These are phyloP conservation scores for Prenolepis imparis DNA, from an alignment of 2,888 invertebrate species.

Conservation along the genomic window DNA sequence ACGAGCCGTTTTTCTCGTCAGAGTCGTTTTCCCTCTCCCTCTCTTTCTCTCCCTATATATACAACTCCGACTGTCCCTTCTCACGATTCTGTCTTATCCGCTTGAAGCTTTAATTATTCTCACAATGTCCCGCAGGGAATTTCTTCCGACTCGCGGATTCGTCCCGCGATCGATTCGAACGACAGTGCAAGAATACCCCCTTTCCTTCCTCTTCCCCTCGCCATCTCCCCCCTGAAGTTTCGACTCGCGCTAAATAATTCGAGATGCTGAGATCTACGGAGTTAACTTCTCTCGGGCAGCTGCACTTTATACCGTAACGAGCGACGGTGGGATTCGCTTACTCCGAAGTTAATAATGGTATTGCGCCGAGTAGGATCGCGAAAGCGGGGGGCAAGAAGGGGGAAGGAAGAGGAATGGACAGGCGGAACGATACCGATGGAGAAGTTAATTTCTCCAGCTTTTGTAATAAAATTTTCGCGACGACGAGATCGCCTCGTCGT, in stretches of 20 bases:
- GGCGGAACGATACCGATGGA: constrained; percentile 44
- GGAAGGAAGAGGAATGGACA: too few relatives aligned
- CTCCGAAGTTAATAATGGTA: constrained; percentile 48
- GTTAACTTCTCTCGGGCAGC: constrained; percentile 48
- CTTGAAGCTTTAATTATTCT: constrained; percentile 53
- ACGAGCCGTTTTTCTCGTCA: constrained; percentile 24
- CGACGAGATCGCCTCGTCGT: constrained; percentile 21
- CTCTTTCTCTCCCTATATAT: background rate
- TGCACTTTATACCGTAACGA: constrained; percentile 54
- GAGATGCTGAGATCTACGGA: constrained; percentile 33
- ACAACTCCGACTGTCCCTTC: background rate
- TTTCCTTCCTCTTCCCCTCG: too few relatives aligned
- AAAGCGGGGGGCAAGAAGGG: background rate
- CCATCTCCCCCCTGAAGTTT: constrained; percentile 26
- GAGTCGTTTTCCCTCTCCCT: background rate
- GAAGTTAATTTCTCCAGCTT: constrained; percentile 56
- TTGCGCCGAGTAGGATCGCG: background rate
- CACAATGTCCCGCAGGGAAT: constrained; percentile 14
- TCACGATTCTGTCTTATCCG: constrained; percentile 6
- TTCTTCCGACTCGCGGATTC: constrained; percentile 27
- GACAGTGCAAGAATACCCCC: constrained; percentile 10
- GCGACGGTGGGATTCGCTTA: constrained; percentile 36
- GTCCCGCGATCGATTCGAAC: constrained; percentile 41
- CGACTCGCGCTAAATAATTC: constrained; percentile 51
- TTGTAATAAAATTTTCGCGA: constrained; percentile 69